Evolutionary conservation across 2,797 vertebrate genomes (phyloP).

Genomic region (Catostomus latipinnis): DNA sequence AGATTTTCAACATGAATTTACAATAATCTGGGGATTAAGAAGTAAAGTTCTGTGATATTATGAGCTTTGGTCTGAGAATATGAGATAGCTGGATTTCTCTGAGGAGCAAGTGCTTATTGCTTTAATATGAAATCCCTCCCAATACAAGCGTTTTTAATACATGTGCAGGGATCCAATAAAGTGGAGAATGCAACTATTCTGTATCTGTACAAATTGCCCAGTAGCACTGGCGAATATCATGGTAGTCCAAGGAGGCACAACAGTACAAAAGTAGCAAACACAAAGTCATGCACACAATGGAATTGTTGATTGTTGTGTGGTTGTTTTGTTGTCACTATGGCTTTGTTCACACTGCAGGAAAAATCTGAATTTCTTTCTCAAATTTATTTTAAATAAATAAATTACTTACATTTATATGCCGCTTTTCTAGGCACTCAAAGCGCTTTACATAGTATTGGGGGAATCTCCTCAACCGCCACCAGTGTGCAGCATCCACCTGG

Average conservation of each 20-base stretch:
- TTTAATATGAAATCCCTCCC: conserved; percentile 21
- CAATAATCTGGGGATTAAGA: conserved; percentile 52
- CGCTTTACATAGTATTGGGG: too few relatives aligned
- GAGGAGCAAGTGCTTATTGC: conserved; percentile 20
- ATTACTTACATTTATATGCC: too few relatives aligned
- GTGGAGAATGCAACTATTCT: background rate
- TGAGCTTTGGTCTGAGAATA: conserved; percentile 39
- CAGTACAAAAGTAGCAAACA: conserved; percentile 14
- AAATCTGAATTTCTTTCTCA: too few relatives aligned
- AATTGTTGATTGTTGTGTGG: background rate
- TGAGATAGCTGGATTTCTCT: conserved; percentile 51
- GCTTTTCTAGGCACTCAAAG: too few relatives aligned
- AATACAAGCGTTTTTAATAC: conserved; percentile 17
- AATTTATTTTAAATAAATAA: too few relatives aligned
- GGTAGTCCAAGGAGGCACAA: conserved; percentile 15
- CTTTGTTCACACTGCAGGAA: too few relatives aligned
- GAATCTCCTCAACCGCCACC: too few relatives aligned
- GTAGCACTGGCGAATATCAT: background rate
- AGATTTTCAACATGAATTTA: conserved; percentile 54
- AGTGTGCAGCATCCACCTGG: too few relatives aligned
- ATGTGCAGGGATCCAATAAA: conserved; percentile 12
- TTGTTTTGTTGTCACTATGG: background rate
- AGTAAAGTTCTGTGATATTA: conserved; percentile 44
- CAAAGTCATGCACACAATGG: conserved; percentile 3
- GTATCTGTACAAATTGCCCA: background rate